These are phyloP conservation scores for Cheirogaleus major DNA, from an alignment of 2,797 vertebrate genomes.

Conservation along the genomic window DNA sequence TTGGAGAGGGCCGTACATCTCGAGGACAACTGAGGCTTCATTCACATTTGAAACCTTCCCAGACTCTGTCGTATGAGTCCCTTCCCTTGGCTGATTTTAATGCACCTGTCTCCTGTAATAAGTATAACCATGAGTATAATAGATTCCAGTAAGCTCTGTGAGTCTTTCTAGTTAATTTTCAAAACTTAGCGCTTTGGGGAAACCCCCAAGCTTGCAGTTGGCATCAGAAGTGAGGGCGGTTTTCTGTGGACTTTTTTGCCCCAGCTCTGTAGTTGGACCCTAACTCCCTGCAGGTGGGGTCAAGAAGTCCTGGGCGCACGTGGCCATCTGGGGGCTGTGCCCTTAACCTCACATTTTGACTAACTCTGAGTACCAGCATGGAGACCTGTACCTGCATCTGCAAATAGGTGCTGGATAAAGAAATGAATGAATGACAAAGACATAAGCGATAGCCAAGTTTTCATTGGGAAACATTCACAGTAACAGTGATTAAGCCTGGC, in stretches of 20 bases:
- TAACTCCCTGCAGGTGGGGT: background rate
- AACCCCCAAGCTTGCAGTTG: background rate
- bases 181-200: background rate
- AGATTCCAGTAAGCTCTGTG: background rate
- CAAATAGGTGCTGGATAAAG: background rate
- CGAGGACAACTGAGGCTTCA: background rate
- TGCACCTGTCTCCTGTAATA: background rate
- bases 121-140: background rate
- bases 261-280: background rate
- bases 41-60: background rate
- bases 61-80: background rate
- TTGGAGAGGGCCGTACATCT: fast-evolving
- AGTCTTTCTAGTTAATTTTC: background rate
- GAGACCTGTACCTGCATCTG: background rate
- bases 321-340: background rate
- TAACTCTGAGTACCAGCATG: background rate
- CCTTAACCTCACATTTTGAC: background rate
- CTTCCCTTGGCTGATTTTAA: background rate
- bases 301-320: background rate
- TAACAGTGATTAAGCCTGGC: background rate
- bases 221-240: background rate
- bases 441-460: background rate
- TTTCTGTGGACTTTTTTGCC: background rate
- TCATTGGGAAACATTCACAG: background rate
- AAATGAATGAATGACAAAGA: background rate